Base-by-base conservation (phyloP, 2,797 vertebrate genomes). In the Clarias fuscus region DNA sequence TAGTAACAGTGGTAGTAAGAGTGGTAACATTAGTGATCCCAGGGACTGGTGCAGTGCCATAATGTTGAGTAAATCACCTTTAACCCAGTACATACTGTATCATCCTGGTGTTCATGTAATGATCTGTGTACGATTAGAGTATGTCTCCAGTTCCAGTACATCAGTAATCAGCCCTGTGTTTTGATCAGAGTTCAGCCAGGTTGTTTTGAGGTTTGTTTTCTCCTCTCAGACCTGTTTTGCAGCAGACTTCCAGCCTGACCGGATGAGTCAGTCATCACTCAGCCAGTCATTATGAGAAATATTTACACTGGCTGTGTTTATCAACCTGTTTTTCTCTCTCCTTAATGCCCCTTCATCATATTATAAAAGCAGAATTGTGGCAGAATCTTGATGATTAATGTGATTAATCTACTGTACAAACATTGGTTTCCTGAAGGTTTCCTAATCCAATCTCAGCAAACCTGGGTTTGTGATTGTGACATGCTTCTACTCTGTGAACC, bases 211-310 rank as follows among this genome's bases (percentile, higher is more conserved):
- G 18, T 0, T 86, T 65, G 53, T 73, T 89, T 82, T 83, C 67
- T 40, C 77, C 86, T 24, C 73, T 88, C 77, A 68, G 24, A 43
- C 77, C 84, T 82, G 77, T 83, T 71, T 72, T 83, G 56, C 58
- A 61, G 81, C 59, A 76, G 82, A 88, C 62, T 88, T 88, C 88
- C 84, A 84, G 61, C 70, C 70, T n/a, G 62, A 1, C 84, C 56
- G 58, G 59, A 87, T 89, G 88, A 89, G 70, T 53, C 72, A 76
- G 83, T 75, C 71, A 72, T n/a, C 48, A 48, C 48, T 48, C 61
- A 81, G 13, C 7, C 71, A 61, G 61, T 82, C 14, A 64, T 86
- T 78, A 82, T 8, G 5, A 48, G 62, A 86, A 61, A 33, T 22
- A 27, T 40, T 86, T 87, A 72, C 67, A 67, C n/a, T 64, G 72